Percentiles rank a stretch among this genome's conserved stretches.
Conservation (phyloP, 2,113 vertebrate species). For the Ailuropoda melanoleuca region DNA sequence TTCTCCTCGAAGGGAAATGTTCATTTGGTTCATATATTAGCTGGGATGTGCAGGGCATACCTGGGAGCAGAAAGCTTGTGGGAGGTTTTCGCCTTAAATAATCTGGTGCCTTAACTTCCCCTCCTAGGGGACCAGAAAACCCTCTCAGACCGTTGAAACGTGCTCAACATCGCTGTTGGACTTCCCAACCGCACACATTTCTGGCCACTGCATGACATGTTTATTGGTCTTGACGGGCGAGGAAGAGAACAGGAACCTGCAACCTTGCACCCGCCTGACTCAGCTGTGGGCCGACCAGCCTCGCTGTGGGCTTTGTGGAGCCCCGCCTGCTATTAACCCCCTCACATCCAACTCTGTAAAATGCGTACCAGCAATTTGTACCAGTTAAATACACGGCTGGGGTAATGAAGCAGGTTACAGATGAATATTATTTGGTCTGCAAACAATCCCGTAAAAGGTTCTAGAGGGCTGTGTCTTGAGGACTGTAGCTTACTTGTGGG, state of each 20-base stretch:
- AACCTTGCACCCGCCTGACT: conserved; percentile 38
- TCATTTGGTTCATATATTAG: neutral
- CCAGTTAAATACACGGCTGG: conserved; percentile 76
- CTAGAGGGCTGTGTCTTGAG: conserved; percentile 77
- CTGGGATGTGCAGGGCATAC: neutral
- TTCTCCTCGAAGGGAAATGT: neutral
- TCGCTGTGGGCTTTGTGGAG: conserved; percentile 49
- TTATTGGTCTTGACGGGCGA: conserved; percentile 76
- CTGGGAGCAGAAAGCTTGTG: neutral
- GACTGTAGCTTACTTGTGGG: conserved; percentile 80
- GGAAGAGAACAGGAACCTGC: conserved; percentile 69
- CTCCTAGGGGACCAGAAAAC: conserved; percentile 55
- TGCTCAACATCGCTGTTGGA: conserved; percentile 60
- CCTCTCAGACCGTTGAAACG: conserved; percentile 9
- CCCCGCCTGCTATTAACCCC: conserved; percentile 69
- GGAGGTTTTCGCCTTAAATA: neutral
- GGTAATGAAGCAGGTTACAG: conserved; percentile 79
- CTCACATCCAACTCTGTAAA: conserved; percentile 72
- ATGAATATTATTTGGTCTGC: conserved; percentile 80
- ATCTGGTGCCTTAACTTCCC: conserved; percentile 63
- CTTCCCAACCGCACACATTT: conserved; percentile 76
- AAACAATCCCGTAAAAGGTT: conserved; percentile 80
- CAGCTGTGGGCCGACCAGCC: conserved; percentile 42
- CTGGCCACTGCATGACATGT: conserved; percentile 73
- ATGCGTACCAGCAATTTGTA: conserved; percentile 38